phyloP scores from a whole-genome alignment of 2,888 invertebrate genomes.

The Andrena minutula region DNA sequence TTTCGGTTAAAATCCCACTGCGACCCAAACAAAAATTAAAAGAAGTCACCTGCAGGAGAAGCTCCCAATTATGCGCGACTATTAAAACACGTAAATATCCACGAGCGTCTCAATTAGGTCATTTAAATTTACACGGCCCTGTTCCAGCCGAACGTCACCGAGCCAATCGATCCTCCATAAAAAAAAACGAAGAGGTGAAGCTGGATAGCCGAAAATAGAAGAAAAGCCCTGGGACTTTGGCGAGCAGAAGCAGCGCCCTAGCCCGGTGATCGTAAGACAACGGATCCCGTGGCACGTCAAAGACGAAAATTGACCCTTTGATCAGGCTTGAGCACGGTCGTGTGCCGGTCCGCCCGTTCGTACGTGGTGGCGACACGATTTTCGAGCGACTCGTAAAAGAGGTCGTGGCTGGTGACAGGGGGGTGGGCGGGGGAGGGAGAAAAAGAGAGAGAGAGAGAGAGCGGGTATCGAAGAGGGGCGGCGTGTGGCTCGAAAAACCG shows the following conservation, averaged over 20 bases:
- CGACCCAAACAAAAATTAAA: too few relatives aligned
- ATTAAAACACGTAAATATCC: background rate
- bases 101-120: background rate
- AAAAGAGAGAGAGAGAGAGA: background rate
- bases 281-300: slow-evolving; percentile 22
- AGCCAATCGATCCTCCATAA: background rate
- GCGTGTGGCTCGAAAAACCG: slow-evolving; percentile 68
- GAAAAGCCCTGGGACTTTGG: background rate
- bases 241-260: background rate
- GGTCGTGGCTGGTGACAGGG: slow-evolving; percentile 33
- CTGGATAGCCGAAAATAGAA: background rate
- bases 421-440: background rate
- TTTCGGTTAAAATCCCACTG: too few relatives aligned
- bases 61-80: background rate
- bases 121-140: slow-evolving; percentile 1
- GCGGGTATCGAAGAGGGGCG: slow-evolving; percentile 51
- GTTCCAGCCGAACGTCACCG: background rate
- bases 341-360: slow-evolving; percentile 1
- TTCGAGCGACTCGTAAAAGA: slow-evolving; percentile 57
- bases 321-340: slow-evolving; percentile 41
- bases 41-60: background rate
- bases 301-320: slow-evolving; percentile 53
- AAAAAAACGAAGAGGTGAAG: background rate
- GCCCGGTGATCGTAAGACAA: slow-evolving; percentile 21
- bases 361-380: slow-evolving; percentile 50